Base-by-base conservation (phyloP, 2,888 invertebrate species). In the Ichneumoninae sp. region DNA sequence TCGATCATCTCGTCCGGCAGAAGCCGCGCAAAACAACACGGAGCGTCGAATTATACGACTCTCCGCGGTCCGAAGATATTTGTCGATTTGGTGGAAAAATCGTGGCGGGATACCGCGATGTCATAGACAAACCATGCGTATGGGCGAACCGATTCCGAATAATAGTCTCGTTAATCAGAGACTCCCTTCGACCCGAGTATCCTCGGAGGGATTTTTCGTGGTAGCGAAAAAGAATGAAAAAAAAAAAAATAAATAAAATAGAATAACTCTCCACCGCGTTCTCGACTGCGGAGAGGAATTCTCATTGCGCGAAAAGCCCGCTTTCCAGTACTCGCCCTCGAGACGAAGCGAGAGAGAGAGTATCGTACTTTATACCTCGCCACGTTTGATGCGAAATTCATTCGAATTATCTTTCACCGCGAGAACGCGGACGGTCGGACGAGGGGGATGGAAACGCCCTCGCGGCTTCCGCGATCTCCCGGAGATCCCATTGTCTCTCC, bases 371-470 rank as follows among this genome's bases (percentile, higher is more conserved):
- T 66, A 47, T 60, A 30, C 44, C 44, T 13, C 4, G 30, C 44
- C 44, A 36, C 36, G 52, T 76, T 83, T 75, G 77, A 86, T 85
- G 86, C 54, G 81, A 87, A 88, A 87, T 87, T 86, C 86, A 89
- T 89, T 88, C 87, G 83, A 88, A 87, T 85, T 85, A 89, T 88
- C 88, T 87, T 87, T 86, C 78, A 80, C 57, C 40, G 71, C 73
- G 60, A 75, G 47, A 78, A 71, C 80, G 68, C 83, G 75, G 54
- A 63, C 73, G 47, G 33, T 70, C 75, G 66, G 47, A 71, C 60
- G 26, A 60, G 40, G 60, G 66, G 81, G 69, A 71, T 30, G 83
- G 75, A 75, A 85, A 86, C 86, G 78, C 84, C 85, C 81, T 81
- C 78, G 73, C 75, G 69, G 77, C 65, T 74, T 83, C 73, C 76